Base-by-base conservation (phyloP, 2,113 vertebrate genomes). In the Engraulis encrasicolus region DNA sequence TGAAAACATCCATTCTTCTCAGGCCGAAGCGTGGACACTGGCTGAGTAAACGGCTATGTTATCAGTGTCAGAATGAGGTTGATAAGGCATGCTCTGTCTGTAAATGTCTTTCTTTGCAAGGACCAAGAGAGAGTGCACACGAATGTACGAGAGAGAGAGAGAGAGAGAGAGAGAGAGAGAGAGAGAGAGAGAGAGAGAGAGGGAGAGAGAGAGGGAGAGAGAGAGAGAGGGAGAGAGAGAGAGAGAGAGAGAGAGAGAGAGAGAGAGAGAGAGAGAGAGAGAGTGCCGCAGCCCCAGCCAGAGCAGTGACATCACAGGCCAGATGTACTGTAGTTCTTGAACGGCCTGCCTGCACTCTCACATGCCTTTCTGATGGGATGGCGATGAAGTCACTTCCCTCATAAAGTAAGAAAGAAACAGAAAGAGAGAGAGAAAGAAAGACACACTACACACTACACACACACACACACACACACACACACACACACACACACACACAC, bases 341-440 rank as follows among this genome's bases (percentile, higher is more conserved):
- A 81, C 86, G 87, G 89, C 80, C 88, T 83, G 81, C n/a, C n/a
- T n/a, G n/a, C n/a, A n/a, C 82, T 85, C 86, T 87, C 89, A 91
- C 87, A 91, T 90, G 91, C 89, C 84, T 92, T 83, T 91, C 87
- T 88, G 20, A 91, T 92, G 87, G 87, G 89, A 85, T 78, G 87
- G 87, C 84, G 89, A 93, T 93, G 92, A 94, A 85, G 88, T 94
- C 90, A 94, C 89, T 93, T 93, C 92, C 90, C 90, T 88, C 83
- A 90, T 93, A 93, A 93, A 92, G 85, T 83, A 83, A 79, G 85
- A 79, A 61, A 78, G 50, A 80, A 52, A 58, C 38, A 34, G 83
- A 79, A 48, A 27, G 27, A 79, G 50, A 17, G 36, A 40, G 82
- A 18, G 66, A 20, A 50, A 82, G 23, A 77, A 77, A 78, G 15